Evolutionary conservation across 2,888 invertebrate species (phyloP).

Genomic region (Drosophila macrospina): DNA sequence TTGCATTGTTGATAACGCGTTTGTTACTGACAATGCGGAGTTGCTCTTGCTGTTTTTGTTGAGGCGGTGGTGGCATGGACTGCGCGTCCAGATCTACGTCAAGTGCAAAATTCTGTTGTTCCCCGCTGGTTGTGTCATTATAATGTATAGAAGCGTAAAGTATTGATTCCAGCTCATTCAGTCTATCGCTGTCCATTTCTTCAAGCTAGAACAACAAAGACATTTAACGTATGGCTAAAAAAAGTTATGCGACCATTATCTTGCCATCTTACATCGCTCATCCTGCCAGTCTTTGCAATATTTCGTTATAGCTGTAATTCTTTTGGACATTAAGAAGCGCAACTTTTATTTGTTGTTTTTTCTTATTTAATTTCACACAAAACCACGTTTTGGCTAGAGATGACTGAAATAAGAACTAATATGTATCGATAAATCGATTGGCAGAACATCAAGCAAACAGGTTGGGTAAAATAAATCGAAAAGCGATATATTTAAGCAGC

Average conservation of each 20-base stretch:
- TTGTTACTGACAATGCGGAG: slow-evolving; percentile 64
- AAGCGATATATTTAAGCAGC: slow-evolving; percentile 13
- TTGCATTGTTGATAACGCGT: slow-evolving; percentile 72
- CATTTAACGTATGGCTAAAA: not conserved
- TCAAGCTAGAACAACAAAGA: slow-evolving; percentile 53
- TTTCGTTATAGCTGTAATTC: slow-evolving; percentile 17
- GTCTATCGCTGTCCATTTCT: slow-evolving; percentile 73
- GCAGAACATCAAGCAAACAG: not conserved
- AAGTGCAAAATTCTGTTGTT: not conserved
- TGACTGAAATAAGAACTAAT: slow-evolving; percentile 10
- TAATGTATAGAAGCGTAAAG: slow-evolving; percentile 84
- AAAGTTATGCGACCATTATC: not conserved
- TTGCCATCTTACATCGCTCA: slow-evolving; percentile 78
- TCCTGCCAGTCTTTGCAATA: slow-evolving; percentile 50
- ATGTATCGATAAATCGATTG: slow-evolving; percentile 15
- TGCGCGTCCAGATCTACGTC: slow-evolving; percentile 18
- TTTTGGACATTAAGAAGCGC: slow-evolving; percentile 42
- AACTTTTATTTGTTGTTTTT: slow-evolving; percentile 30
- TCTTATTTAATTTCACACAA: slow-evolving; percentile 36
- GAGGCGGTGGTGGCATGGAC: slow-evolving; percentile 49
- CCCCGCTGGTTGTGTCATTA: slow-evolving; percentile 52
- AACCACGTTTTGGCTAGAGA: slow-evolving; percentile 61
- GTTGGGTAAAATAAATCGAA: slow-evolving; percentile 11
- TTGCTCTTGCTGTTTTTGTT: slow-evolving; percentile 23
- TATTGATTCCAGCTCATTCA: slow-evolving; percentile 83